A percentile compares a stretch with the other conserved stretches of the same genome.
phyloP scores from a whole-genome alignment of 2,113 vertebrate genomes.

The Myotis brandtii region DNA sequence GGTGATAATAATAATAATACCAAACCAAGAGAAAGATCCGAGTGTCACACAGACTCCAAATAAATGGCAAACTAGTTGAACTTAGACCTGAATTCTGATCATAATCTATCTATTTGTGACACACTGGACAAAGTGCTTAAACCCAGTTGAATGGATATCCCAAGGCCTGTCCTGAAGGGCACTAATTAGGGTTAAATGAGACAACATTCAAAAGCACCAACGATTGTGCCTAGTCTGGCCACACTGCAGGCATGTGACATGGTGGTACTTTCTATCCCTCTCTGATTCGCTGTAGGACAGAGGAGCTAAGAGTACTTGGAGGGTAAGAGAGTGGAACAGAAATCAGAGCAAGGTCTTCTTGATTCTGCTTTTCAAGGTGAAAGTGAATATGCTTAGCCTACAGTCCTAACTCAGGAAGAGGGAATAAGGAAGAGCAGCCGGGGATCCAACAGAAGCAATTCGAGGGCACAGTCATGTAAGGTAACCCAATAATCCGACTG shows the following conservation, averaged over 20 bases:
- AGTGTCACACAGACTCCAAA: background rate
- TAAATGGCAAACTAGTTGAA: background rate
- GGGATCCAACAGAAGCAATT: background rate
- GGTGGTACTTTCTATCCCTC: fast-evolving
- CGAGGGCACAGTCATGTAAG: fast-evolving
- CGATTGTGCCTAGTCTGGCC: background rate
- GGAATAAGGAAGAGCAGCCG: background rate
- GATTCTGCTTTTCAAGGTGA: background rate
- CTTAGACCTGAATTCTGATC: background rate
- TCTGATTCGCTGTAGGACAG: background rate
- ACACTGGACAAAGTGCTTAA: background rate
- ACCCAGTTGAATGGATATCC: background rate
- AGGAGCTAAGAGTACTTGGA: background rate
- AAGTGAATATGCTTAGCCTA: background rate
- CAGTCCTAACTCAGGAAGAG: background rate
- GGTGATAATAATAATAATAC: background rate
- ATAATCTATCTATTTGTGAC: background rate
- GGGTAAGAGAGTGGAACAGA: background rate
- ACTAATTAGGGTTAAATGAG: background rate
- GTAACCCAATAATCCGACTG: background rate
- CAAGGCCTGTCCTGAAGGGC: background rate
- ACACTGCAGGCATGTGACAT: fast-evolving
- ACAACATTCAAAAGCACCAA: background rate
- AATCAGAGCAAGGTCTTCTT: background rate
- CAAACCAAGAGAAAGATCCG: background rate